Base-by-base conservation (phyloP, 1,140 invertebrate species). In the Musca vetustissima region DNA sequence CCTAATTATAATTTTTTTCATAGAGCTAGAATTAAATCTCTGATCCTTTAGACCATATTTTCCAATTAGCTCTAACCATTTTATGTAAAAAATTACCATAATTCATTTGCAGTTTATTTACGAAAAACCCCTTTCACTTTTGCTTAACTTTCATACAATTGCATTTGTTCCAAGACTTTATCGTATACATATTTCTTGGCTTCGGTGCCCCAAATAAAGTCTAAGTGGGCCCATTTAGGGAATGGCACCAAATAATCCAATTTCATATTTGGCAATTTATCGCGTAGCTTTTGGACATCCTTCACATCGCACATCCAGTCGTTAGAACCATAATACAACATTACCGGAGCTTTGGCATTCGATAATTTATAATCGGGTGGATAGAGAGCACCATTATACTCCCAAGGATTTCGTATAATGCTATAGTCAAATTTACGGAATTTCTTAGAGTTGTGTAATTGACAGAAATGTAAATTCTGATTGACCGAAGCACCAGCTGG, bases 291-390 rank as follows among this genome's bases (percentile, higher is more conserved):
- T 1, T 74, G 72, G 1, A 86, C 74, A 69, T 86, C 87, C 55
- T 77, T 73, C 6, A 85, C 78, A 52, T 84, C 78, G 19, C 86
- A 84, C 1, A 89, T 76, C 78, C 84, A 86, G 74, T 92, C 91
- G 7, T 86, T 83, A 1, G 85, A 77, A 25, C 88, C 88, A 53
- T 85, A 90, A 72, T 89, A 89, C 1, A 92, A 69, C 3, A 86
- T 14, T 6, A 68, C 43, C 1, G 52, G 86, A 11, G 73, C 55
- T 2, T 86, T 85, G 14, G 92, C 85, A 69, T 86, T 86, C 8
- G 77, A 76, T 6, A 88, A 67, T 55, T 86, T 79, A 70, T 89
- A 88, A 8, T 80, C 69, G 0, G 87, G 86, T 15, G 88, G 86
- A 17, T 68, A 75, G 17, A 74, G 19, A 15, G 74, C 71, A 8